These are phyloP conservation scores for Argya squamiceps DNA, from an alignment of 2,797 vertebrate species.

Conservation along the genomic window DNA sequence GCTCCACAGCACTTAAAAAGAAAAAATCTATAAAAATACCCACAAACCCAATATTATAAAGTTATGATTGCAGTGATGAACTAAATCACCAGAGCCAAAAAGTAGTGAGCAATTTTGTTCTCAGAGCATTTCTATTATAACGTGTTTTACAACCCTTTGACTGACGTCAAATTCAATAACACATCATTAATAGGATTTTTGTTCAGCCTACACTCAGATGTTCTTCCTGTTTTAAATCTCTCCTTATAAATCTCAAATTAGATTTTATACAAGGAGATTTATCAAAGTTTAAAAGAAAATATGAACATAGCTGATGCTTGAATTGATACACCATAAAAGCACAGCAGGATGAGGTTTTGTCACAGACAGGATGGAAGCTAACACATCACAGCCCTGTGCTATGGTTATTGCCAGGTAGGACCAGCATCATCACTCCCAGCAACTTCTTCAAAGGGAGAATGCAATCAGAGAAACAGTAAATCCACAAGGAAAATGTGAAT, in stretches of 20 bases:
- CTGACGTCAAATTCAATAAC: conserved; percentile 17
- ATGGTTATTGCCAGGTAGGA: not conserved
- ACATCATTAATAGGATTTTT: conserved; percentile 12
- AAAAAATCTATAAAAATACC: not conserved
- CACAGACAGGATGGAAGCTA: not conserved
- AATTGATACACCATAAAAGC: not conserved
- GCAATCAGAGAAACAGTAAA: not conserved
- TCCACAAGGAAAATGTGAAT: fast-evolving
- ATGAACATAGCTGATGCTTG: not conserved
- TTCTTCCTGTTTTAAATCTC: conserved; percentile 21
- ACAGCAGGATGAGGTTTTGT: not conserved
- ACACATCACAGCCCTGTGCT: not conserved
- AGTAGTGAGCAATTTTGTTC: not conserved
- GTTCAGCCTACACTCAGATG: conserved; percentile 2
- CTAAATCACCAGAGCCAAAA: not conserved
- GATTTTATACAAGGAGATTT: conserved; percentile 35
- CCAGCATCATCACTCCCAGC: not conserved
- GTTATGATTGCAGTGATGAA: not conserved
- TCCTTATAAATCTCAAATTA: conserved; percentile 33
- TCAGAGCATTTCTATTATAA: not conserved
- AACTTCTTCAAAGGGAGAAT: not conserved
- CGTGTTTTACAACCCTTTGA: not conserved
- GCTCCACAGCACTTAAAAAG: not conserved
- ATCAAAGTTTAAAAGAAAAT: not conserved
- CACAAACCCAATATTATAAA: not conserved